Conservation (phyloP, 1,140 invertebrate species). For the Drosophila nigrodunni region DNA sequence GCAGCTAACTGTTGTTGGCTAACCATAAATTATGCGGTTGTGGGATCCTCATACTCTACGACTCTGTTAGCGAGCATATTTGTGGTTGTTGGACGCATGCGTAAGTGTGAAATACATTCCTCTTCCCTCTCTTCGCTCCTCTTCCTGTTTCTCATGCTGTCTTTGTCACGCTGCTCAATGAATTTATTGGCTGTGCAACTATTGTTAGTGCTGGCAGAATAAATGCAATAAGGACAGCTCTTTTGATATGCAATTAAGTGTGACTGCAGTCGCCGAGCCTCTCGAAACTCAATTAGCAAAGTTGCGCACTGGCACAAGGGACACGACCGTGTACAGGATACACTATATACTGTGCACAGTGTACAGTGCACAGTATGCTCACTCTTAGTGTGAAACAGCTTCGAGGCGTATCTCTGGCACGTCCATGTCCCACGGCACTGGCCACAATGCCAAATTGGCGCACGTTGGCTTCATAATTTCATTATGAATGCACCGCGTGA, state of each 20-base stretch:
- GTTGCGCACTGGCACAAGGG: constrained; percentile 42
- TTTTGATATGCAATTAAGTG: constrained; percentile 77
- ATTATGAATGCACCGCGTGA: constrained; percentile 69
- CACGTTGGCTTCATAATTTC: constrained; percentile 79
- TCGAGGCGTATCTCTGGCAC: constrained; percentile 4
- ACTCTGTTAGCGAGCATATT: constrained; percentile 4
- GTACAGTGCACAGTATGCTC: constrained; percentile 11
- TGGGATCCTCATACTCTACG: neutral
- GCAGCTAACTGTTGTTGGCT: constrained; percentile 60
- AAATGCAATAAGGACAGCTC: constrained; percentile 58
- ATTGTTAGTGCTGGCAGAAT: constrained; percentile 4
- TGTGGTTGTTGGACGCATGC: constrained; percentile 23
- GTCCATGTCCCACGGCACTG: constrained; percentile 6
- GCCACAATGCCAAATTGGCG: constrained; percentile 74
- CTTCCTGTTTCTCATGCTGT: neutral
- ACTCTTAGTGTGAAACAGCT: constrained; percentile 11
- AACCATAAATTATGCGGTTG: constrained; percentile 58
- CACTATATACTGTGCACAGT: neutral
- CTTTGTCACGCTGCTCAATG: constrained; percentile 2
- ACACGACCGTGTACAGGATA: constrained; percentile 13
- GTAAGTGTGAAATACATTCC: constrained; percentile 4
- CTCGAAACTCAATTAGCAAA: constrained; percentile 77
- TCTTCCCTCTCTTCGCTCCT: no score
- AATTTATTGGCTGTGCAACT: constrained; percentile 4
- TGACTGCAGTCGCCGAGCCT: constrained; percentile 53